Percentiles rank a stretch among this genome's conserved stretches.
Evolutionary conservation across 2,888 invertebrate species (phyloP).

Genomic region (Drosophila bunnanda): DNA sequence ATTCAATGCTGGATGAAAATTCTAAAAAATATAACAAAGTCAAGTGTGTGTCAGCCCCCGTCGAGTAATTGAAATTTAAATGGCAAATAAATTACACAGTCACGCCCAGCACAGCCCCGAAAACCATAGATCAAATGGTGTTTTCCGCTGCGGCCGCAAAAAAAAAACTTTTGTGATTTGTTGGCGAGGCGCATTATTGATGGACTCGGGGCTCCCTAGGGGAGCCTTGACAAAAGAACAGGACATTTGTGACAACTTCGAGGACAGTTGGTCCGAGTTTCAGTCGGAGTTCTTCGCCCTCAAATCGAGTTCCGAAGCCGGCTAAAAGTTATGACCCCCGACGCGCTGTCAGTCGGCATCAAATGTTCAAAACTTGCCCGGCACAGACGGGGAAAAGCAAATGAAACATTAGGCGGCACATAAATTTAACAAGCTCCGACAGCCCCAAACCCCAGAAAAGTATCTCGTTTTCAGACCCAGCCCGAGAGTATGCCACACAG

Average conservation of each 20-base stretch:
- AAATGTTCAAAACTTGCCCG: slow-evolving; percentile 49
- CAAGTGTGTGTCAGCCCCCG: slow-evolving; percentile 6
- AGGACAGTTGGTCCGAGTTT: slow-evolving; percentile 21
- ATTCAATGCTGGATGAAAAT: slow-evolving; percentile 57
- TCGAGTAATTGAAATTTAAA: slow-evolving; percentile 75
- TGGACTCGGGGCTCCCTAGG: slow-evolving; percentile 19
- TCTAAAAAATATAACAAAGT: slow-evolving; percentile 25
- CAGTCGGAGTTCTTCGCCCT: not conserved
- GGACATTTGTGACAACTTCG: slow-evolving; percentile 43
- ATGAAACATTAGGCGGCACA: slow-evolving; percentile 53
- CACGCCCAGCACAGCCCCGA: slow-evolving; percentile 6
- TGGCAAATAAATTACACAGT: slow-evolving; percentile 59
- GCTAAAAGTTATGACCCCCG: slow-evolving; percentile 31
- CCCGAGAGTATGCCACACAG: slow-evolving; percentile 53
- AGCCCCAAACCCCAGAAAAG: slow-evolving; percentile 5
- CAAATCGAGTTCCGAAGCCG: slow-evolving; percentile 18
- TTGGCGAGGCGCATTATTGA: slow-evolving; percentile 43
- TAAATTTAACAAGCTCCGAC: slow-evolving; percentile 68
- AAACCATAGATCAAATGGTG: slow-evolving; percentile 45
- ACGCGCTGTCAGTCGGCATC: slow-evolving; percentile 55
- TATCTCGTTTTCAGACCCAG: slow-evolving; percentile 17
- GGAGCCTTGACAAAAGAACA: slow-evolving; percentile 42
- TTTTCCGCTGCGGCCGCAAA: slow-evolving; percentile 32
- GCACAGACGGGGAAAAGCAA: slow-evolving; percentile 14
- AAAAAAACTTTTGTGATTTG: slow-evolving; percentile 37